A percentile compares a stretch with the other conserved stretches of the same genome.
These are phyloP conservation scores for Scaptomyza montana DNA, from an alignment of 1,140 invertebrate genomes.

Conservation along the genomic window DNA sequence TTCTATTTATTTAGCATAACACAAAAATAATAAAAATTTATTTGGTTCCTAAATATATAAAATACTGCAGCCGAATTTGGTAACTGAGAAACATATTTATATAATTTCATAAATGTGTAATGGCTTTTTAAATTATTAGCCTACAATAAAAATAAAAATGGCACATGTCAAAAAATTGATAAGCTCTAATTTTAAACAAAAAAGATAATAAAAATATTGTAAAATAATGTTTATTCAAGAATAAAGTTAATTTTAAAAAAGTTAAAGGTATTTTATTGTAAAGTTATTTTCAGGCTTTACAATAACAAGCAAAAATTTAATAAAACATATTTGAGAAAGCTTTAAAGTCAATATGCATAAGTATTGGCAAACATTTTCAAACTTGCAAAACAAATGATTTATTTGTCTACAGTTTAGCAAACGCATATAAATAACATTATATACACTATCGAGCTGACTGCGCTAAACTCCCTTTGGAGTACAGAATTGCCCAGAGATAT, in stretches of 20 bases:
- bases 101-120: constrained; percentile 30
- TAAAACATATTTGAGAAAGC: too few relatives aligned
- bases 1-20: constrained; percentile 56
- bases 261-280: too few relatives aligned
- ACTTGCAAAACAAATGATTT: neutral
- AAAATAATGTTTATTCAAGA: constrained; percentile 61
- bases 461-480: neutral
- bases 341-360: too few relatives aligned
- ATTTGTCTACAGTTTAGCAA: neutral
- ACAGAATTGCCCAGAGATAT: constrained; percentile 8
- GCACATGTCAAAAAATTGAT: constrained; percentile 52
- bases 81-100: constrained; percentile 28
- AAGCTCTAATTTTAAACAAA: constrained; percentile 29
- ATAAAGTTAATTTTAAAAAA: constrained; percentile 66
- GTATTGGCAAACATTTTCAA: too few relatives aligned
- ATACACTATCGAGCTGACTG: neutral
- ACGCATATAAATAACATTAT: neutral
- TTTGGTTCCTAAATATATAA: constrained; percentile 47
- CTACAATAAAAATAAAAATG: constrained; percentile 48
- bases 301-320: too few relatives aligned
- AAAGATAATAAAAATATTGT: constrained; percentile 56
- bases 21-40: constrained; percentile 7
- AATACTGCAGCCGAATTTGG: neutral
- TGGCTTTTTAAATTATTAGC: constrained; percentile 49
- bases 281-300: too few relatives aligned